A percentile compares a stretch with the other conserved stretches of the same genome.
Conservation (phyloP, 1,140 invertebrate species). For the Drosophila sp. region DNA sequence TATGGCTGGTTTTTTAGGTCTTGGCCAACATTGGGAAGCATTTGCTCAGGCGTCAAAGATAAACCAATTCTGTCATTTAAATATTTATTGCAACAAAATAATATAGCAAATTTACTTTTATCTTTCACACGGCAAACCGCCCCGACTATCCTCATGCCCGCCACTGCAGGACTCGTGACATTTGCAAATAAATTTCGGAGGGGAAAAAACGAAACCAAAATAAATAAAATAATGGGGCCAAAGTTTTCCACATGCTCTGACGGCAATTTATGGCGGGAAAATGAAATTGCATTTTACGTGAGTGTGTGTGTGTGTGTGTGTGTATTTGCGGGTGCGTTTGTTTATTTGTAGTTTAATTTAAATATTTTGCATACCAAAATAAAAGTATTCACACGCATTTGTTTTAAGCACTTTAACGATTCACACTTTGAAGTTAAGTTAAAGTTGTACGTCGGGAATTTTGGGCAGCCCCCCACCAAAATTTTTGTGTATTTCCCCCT, state of each 20-base stretch:
- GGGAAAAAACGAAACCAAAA: constrained; percentile 16
- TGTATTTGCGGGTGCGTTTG: constrained; percentile 36
- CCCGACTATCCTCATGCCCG: neutral
- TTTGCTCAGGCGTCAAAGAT: constrained; percentile 37
- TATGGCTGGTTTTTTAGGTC: constrained; percentile 43
- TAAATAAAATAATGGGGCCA: constrained; percentile 48
- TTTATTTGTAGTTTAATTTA: constrained; percentile 68
- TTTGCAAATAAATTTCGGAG: constrained; percentile 68
- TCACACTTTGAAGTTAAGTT: constrained; percentile 32
- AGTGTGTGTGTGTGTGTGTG: constrained; percentile 11
- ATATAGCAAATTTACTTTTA: constrained; percentile 63
- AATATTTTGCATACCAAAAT: constrained; percentile 55
- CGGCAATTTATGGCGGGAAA: constrained; percentile 68
- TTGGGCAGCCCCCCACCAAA: neutral
- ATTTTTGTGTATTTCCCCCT: neutral
- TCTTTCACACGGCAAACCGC: constrained; percentile 39
- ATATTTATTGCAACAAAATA: constrained; percentile 53
- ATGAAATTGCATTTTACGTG: constrained; percentile 69
- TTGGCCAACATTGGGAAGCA: constrained; percentile 24
- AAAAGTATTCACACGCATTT: constrained; percentile 42
- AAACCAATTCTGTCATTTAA: constrained; percentile 38
- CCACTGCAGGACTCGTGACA: constrained; percentile 56
- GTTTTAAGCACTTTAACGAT: constrained; percentile 33
- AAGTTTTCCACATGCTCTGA: constrained; percentile 53
- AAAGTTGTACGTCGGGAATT: constrained; percentile 9